Conservation (phyloP, 1,140 invertebrate species). For the Archegozetes longisetosus region DNA sequence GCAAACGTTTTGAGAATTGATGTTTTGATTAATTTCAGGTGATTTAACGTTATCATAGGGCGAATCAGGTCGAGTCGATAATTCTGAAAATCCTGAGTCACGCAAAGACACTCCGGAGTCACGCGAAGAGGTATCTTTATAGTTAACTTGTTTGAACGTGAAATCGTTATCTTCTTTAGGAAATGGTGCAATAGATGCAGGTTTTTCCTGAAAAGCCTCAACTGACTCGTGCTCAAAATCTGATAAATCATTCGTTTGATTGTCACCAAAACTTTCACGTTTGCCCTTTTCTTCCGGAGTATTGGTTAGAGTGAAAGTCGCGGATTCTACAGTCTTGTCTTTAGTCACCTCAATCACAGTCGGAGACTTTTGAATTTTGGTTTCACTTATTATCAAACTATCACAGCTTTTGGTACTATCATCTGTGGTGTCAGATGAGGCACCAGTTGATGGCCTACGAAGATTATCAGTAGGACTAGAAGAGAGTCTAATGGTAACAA, state of each 20-base stretch:
- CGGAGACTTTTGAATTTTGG: not conserved
- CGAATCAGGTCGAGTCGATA: conserved; percentile 5
- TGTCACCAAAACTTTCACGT: not conserved
- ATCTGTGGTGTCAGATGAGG: not conserved
- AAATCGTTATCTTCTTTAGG: not conserved
- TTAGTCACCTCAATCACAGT: not conserved
- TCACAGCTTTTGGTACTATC: not conserved
- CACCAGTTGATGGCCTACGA: not conserved
- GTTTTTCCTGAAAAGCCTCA: not conserved
- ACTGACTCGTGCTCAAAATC: not conserved
- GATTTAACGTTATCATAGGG: conserved; percentile 4
- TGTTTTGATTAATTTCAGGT: not conserved
- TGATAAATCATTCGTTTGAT: not conserved
- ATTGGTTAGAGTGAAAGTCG: not conserved
- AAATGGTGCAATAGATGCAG: not conserved
- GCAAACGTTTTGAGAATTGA: not conserved
- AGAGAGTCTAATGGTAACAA: not conserved
- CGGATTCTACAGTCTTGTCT: not conserved
- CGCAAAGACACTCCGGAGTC: conserved; percentile 9
- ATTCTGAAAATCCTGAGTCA: conserved; percentile 8
- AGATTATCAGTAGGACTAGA: not conserved
- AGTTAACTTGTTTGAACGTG: not conserved
- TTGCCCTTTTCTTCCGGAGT: not conserved
- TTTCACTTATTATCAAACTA: not conserved
- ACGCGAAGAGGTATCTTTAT: not conserved